A percentile compares a stretch with the other conserved stretches of the same genome.
phyloP scores from a whole-genome alignment of 2,113 vertebrate species.

The Tiliqua scincoides region DNA sequence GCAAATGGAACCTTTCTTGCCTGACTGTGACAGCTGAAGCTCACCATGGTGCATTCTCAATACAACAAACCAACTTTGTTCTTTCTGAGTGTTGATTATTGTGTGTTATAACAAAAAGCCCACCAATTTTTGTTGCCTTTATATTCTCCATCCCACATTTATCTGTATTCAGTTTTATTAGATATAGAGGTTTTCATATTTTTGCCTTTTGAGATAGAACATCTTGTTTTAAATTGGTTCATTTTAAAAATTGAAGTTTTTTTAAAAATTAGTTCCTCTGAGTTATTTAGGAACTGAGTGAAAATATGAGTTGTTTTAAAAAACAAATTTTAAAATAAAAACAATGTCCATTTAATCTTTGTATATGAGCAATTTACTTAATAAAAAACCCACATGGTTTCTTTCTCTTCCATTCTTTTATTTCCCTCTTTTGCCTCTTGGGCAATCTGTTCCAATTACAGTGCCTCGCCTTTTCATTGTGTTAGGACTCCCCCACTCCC shows the following conservation, averaged over 20 bases:
- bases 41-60: too few species aligned
- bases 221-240: not conserved
- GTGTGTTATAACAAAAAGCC: not conserved
- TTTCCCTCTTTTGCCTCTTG: slow-evolving; percentile 33
- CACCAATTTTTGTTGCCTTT: not conserved
- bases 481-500: slow-evolving; percentile 44
- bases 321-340: slow-evolving; percentile 42
- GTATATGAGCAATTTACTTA: slow-evolving; percentile 47
- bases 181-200: not conserved
- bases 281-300: slow-evolving; percentile 3
- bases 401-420: slow-evolving; percentile 3
- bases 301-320: slow-evolving; percentile 41
- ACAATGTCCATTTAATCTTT: slow-evolving; percentile 35
- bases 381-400: slow-evolving; percentile 46
- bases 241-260: not conserved
- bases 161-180: not conserved
- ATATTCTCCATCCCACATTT: not conserved
- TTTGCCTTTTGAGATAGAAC: not conserved
- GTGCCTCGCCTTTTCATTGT: slow-evolving; percentile 55
- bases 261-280: slow-evolving; percentile 6
- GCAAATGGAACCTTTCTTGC: too few species aligned
- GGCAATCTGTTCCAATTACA: slow-evolving; percentile 65
- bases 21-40: too few species aligned
- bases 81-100: not conserved
- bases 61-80: too few species aligned